phyloP scores from a whole-genome alignment of 2,113 vertebrate species.

The Saccopteryx bilineata region DNA sequence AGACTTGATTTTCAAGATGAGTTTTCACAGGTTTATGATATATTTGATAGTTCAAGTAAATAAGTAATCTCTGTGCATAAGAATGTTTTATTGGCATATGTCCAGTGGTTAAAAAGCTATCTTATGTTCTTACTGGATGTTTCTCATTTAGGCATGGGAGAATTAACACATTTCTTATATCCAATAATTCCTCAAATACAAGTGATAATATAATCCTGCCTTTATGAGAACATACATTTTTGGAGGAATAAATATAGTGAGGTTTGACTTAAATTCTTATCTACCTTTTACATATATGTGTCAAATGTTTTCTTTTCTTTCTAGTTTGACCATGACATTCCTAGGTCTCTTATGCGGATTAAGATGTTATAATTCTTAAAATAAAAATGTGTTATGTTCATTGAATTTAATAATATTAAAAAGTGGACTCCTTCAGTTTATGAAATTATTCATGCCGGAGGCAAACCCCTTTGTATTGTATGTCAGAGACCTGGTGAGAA shows the following conservation, averaged over 20 bases:
- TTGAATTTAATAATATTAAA: constrained; percentile 57
- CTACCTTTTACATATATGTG: background rate
- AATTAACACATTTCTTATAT: constrained; percentile 39
- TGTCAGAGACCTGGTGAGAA: constrained; percentile 58
- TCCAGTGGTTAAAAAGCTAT: constrained; percentile 59
- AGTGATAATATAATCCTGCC: background rate
- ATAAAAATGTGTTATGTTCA: constrained; percentile 62
- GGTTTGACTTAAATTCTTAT: constrained; percentile 42
- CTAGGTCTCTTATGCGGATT: background rate
- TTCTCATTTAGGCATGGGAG: constrained; percentile 17
- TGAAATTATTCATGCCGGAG: constrained; percentile 66
- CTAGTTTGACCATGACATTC: constrained; percentile 18
- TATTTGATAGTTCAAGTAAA: constrained; percentile 60
- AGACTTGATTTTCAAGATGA: constrained; percentile 61
- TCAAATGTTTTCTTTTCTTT: constrained; percentile 43
- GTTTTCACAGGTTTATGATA: constrained; percentile 70
- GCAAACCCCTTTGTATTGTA: constrained; percentile 38
- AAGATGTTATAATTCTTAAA: constrained; percentile 33
- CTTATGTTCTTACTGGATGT: background rate
- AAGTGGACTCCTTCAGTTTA: constrained; percentile 46
- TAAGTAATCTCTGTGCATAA: constrained; percentile 51
- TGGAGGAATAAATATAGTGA: constrained; percentile 42
- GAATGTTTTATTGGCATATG: constrained; percentile 34
- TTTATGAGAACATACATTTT: background rate
- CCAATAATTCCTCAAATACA: constrained; percentile 39